Evolutionary conservation across 2,113 vertebrate genomes (phyloP).

Genomic region (Apeltes quadracus): DNA sequence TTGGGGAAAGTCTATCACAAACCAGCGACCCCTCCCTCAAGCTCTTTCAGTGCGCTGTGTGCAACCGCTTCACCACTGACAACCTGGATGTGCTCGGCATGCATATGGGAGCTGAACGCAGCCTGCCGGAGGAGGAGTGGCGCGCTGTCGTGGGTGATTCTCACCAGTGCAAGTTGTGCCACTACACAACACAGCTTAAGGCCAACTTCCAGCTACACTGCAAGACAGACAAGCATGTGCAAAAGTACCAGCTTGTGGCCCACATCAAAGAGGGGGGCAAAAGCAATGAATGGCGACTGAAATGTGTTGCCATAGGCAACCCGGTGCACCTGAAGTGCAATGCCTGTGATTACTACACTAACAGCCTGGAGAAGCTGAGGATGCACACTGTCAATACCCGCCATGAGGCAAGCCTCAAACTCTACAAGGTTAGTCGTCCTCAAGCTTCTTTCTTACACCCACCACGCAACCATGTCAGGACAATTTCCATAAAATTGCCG

Average conservation of each 20-base stretch:
- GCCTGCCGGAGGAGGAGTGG: constrained; percentile 96
- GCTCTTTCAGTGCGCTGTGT: constrained; percentile 98
- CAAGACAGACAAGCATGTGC: constrained; percentile 98
- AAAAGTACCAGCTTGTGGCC: constrained; percentile 98
- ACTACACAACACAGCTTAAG: constrained; percentile 98
- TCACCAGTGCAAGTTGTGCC: constrained; percentile 97
- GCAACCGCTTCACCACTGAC: constrained; percentile 98
- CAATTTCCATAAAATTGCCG: not conserved
- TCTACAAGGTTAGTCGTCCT: constrained; percentile 91
- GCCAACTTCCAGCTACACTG: constrained; percentile 99
- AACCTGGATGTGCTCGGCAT: constrained; percentile 96
- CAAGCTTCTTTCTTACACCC: not conserved
- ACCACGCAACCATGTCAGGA: constrained; percentile 10
- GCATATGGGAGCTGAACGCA: constrained; percentile 95
- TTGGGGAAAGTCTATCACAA: constrained; percentile 96
- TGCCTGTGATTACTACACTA: constrained; percentile 98
- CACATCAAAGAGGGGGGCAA: constrained; percentile 99
- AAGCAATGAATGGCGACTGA: constrained; percentile 97
- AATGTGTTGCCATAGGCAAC: constrained; percentile 97
- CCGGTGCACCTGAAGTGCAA: constrained; percentile 98
- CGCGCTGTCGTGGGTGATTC: constrained; percentile 94
- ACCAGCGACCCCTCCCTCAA: constrained; percentile 96
- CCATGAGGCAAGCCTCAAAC: constrained; percentile 97
- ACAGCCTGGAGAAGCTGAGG: constrained; percentile 97
- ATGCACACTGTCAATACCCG: constrained; percentile 96